Conservation (phyloP, 2,113 vertebrate genomes). For the Mobula hypostoma region DNA sequence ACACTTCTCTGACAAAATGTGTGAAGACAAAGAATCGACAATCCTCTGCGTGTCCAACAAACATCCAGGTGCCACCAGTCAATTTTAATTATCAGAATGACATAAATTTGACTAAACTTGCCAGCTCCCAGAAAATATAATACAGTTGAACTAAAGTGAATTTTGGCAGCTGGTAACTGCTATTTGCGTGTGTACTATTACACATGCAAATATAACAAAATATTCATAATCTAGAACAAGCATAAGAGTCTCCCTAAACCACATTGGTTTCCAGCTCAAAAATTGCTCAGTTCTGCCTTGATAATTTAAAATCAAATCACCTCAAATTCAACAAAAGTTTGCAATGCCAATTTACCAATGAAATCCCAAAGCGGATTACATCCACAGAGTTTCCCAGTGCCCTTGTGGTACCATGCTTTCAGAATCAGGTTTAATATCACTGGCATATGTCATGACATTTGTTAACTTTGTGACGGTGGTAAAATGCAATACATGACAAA, state of each 20-base stretch:
- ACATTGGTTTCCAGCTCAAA: not conserved
- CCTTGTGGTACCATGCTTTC: not conserved
- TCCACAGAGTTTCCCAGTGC: too few relatives aligned
- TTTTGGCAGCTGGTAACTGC: slow-evolving; percentile 6
- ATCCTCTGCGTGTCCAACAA: not conserved
- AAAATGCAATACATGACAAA: too few relatives aligned
- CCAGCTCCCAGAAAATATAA: not conserved
- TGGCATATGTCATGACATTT: too few relatives aligned
- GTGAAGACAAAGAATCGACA: not conserved
- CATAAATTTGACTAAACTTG: not conserved
- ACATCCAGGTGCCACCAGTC: not conserved
- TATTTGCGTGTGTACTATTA: not conserved
- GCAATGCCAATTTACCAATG: not conserved
- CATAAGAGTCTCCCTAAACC: not conserved
- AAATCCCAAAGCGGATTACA: not conserved
- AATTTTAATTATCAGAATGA: not conserved
- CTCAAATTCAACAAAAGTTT: not conserved
- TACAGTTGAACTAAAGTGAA: not conserved
- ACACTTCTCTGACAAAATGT: not conserved
- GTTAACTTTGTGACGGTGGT: too few relatives aligned
- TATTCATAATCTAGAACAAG: not conserved
- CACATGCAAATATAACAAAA: not conserved
- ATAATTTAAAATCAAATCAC: not conserved
- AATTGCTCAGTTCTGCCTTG: not conserved
- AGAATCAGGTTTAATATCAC: too few relatives aligned